Base-by-base conservation (phyloP, 2,888 invertebrate species). In the Meganola albula region DNA sequence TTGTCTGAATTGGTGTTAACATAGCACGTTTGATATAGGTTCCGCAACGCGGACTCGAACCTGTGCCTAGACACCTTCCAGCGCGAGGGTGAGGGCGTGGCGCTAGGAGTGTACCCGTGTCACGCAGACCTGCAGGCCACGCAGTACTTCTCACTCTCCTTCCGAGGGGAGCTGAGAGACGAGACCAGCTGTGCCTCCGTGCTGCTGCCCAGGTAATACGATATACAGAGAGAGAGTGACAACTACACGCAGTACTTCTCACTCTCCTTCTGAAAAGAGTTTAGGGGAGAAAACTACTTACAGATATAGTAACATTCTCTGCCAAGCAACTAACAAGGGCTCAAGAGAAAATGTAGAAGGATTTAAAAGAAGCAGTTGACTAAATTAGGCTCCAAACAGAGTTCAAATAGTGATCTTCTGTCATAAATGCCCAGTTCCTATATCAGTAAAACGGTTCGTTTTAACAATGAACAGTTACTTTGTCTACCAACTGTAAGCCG, bases 1-100 rank as follows among this genome's bases (percentile, higher is more conserved):
- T n/a, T n/a, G n/a, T n/a, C n/a, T n/a, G n/a, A n/a, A n/a, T n/a
- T n/a, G n/a, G n/a, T n/a, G n/a, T n/a, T n/a, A n/a, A n/a, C n/a
- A n/a, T n/a, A n/a, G n/a, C n/a, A n/a, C n/a, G n/a, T n/a, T n/a
- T n/a, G 20, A 5, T 5, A 1, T 40, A 77, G 88, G 72, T 88
- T 91, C 27, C 74, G 74, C 48, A 90, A 91, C 59, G 66, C 70
- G 0, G 56, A 69, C 5, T 78, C 82, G 3, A 88, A 89, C 22
- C 74, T 93, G 55, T 96, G 96, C 73, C 82, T 95, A 40, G 96
- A 96, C 77, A 93, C 92, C 56, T 74, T 96, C 40, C 93, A 95
- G 70, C 59, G 91, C 10, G 88, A 89, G 34, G 90, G 90, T 34
- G 88, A 89, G 31, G 86, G 88, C 1, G 88, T 90, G n/a, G 87